Percentiles rank a stretch among this genome's conserved stretches.
Evolutionary conservation across 2,888 invertebrate genomes (phyloP).

Genomic region (Chaetoderma sp.): DNA sequence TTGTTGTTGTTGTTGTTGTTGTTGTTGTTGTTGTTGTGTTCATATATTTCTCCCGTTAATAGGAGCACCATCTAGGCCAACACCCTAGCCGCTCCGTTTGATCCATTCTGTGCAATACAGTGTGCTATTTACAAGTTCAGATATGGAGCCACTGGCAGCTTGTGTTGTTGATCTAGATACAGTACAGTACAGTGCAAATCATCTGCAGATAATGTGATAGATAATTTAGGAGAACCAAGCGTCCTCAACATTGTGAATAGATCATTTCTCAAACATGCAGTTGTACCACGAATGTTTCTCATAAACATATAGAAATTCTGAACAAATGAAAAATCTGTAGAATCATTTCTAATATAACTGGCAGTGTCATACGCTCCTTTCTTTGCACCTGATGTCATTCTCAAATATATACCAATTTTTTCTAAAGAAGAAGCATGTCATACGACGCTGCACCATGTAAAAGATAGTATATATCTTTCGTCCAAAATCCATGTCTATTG

Average conservation of each 20-base stretch:
- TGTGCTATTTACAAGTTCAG: too few relatives aligned
- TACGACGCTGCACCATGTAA: background rate
- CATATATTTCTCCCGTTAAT: too few relatives aligned
- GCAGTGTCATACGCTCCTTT: background rate
- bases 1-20: too few relatives aligned
- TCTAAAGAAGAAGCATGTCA: background rate
- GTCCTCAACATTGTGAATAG: slow-evolving; percentile 10
- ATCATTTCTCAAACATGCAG: slow-evolving; percentile 11
- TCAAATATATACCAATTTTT: background rate
- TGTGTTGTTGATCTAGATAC: too few relatives aligned
- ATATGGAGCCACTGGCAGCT: too few relatives aligned
- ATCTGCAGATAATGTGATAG: slow-evolving; percentile 18
- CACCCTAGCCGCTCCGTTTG: too few relatives aligned
- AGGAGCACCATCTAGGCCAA: too few relatives aligned
- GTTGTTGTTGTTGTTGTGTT: too few relatives aligned
- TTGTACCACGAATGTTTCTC: slow-evolving; percentile 22
- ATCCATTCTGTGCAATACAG: too few relatives aligned
- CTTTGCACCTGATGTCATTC: background rate
- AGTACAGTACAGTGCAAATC: too few relatives aligned
- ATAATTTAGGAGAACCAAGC: slow-evolving; percentile 13
- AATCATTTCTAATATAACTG: background rate
- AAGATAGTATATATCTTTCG: slow-evolving; percentile 16
- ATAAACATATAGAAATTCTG: slow-evolving; percentile 18
- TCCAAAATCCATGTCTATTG: background rate
- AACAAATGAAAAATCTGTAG: background rate